Base-by-base conservation (phyloP, 23 tunicate genomes). In the Trididemnum nubilum region DNA sequence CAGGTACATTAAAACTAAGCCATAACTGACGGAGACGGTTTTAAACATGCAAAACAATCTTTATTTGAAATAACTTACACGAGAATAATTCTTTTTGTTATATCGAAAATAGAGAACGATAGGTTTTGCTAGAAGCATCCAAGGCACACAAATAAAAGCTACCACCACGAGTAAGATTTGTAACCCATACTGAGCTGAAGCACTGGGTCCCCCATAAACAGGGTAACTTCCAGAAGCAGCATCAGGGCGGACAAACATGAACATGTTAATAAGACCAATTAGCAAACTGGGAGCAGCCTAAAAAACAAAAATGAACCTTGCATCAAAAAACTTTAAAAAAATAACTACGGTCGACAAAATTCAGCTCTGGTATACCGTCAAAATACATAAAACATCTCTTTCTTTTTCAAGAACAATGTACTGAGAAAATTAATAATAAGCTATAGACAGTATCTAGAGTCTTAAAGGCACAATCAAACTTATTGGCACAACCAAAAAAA, bases 221-320 rank as follows among this genome's bases (percentile, higher is more conserved):
- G 79, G 72, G 15, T 73, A 63, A 35, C 50, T 63, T 2, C 80
- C 73, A 19, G 73, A 80, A 5, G 33, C 80, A 31, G 40, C 23
- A 21, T 83, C 2, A 49, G 94, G 88, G 29, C 34, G 36, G 22
- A 71, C 80, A 34, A 94, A 94, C 98, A 94, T 94, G 58, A 94
- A 94, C 98, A 94, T 94, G 87, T 85, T 76, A 65, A 94, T 94
- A 2, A 94, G 72, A 2, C 89, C 92, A 66, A 94, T 94, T 74
- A 94, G 71, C 23, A 94, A 61, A 44, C 94, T 87, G 38, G 98
- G 98, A 21, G 98, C 98, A 24, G 35, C 23, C 90, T 86, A 76
- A 22, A 50, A 87, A 36, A 58, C 32, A 80, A 61, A 61, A 12
- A 61, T 61, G 5, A 61, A 49, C 12, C n/a, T n/a, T n/a, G n/a